Percentiles rank a stretch among this genome's conserved stretches.
Conservation (phyloP, 2,888 invertebrate species). For the Abscondita cerata region DNA sequence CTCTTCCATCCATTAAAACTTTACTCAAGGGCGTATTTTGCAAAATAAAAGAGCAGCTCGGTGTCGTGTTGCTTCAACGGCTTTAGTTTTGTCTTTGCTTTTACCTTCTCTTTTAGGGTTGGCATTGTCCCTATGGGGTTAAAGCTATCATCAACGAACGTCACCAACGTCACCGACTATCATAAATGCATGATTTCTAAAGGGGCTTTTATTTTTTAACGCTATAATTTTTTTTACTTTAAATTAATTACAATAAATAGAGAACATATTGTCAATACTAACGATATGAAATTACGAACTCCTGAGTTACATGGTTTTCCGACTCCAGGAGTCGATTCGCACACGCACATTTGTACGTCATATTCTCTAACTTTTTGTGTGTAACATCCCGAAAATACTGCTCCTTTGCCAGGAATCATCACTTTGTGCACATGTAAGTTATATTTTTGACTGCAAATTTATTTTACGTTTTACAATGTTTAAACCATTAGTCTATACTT, state of each 20-base stretch:
- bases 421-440: conserved; percentile 74
- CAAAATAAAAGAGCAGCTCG: conserved; percentile 49
- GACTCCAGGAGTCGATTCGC: conserved; percentile 56
- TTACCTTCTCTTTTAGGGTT: conserved; percentile 32
- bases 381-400: conserved; percentile 67
- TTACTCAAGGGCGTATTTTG: conserved; percentile 51
- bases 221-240: conserved; percentile 27
- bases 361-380: conserved; percentile 59
- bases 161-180: conserved; percentile 30
- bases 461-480: not conserved
- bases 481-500: conserved; percentile 43
- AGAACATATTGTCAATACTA: not conserved
- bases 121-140: conserved; percentile 27
- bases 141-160: conserved; percentile 32
- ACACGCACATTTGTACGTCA: conserved; percentile 62
- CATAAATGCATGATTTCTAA: conserved; percentile 36
- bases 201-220: conserved; percentile 25
- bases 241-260: conserved; percentile 16
- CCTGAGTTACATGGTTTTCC: conserved; percentile 59
- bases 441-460: conserved; percentile 69
- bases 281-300: not conserved
- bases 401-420: conserved; percentile 58
- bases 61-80: conserved; percentile 29
- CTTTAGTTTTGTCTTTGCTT: conserved; percentile 30
- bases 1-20: conserved; percentile 54